Percentiles rank a stretch among this genome's conserved stretches.
Conservation (phyloP, 1,140 invertebrate genomes). For the Diplogasteroides magnus region DNA sequence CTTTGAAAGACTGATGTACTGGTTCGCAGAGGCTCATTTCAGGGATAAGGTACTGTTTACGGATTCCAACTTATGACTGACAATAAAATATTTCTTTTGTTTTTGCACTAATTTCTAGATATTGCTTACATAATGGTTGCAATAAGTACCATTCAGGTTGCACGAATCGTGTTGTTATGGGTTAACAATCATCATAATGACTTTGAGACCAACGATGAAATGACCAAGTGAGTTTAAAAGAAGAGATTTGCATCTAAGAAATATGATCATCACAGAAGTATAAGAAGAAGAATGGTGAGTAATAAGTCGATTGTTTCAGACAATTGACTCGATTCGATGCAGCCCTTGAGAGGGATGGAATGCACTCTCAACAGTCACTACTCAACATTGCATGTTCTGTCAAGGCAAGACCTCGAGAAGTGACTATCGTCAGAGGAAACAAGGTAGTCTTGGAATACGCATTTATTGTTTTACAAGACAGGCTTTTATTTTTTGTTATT, state of each 20-base stretch:
- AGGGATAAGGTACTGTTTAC: conserved; percentile 63
- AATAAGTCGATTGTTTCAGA: background rate
- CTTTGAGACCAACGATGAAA: conserved; percentile 88
- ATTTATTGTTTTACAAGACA: no score
- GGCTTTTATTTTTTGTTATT: conserved; percentile 72
- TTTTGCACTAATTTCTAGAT: no score
- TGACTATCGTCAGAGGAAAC: conserved; percentile 81
- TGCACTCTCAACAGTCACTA: conserved; percentile 72
- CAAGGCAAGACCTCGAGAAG: conserved; percentile 81
- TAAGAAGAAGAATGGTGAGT: no score
- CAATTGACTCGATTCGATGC: conserved; percentile 42
- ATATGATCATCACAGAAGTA: no score
- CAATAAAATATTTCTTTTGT: no score
- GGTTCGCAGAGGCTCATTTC: conserved; percentile 70
- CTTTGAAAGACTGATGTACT: conserved; percentile 77
- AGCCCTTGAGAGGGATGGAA: conserved; percentile 74
- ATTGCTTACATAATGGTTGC: no score
- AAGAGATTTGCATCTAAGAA: no score
- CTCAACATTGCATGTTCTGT: conserved; percentile 92
- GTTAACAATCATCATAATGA: conserved; percentile 99
- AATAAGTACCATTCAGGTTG: conserved; percentile 60
- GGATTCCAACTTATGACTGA: background rate
- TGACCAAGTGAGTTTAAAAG: conserved; percentile 90
- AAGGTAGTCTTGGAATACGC: no score
- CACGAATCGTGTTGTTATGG: conserved; percentile 88